phyloP scores from a whole-genome alignment of 2,113 vertebrate species.

The Lontra canadensis region DNA sequence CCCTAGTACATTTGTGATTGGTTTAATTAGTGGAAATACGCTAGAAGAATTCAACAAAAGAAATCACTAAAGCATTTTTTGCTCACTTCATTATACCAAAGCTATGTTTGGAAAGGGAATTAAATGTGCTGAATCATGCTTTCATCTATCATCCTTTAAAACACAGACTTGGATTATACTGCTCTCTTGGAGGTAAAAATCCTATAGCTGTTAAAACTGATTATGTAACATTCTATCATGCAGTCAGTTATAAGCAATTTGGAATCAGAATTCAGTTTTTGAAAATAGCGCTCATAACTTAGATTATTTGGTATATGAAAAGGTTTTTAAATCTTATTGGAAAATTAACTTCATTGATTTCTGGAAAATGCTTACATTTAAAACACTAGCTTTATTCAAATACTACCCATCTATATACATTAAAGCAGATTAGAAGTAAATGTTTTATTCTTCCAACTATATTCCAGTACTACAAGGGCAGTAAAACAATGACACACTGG shows the following conservation, averaged over 20 bases:
- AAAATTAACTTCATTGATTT: constrained; percentile 57
- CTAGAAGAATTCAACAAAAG: not conserved
- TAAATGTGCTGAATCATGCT: not conserved
- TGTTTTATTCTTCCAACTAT: constrained; percentile 97
- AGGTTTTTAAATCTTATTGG: not conserved
- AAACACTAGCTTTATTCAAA: constrained; percentile 83
- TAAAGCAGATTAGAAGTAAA: constrained; percentile 90
- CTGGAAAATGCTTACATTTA: constrained; percentile 78
- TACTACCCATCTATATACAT: constrained; percentile 83
- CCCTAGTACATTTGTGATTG: not conserved
- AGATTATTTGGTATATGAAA: not conserved
- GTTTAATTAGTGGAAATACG: not conserved
- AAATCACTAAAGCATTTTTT: constrained; percentile 12
- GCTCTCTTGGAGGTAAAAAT: not conserved
- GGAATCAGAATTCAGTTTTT: constrained; percentile 45
- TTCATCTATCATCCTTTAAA: not conserved
- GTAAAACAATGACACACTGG: constrained; percentile 91
- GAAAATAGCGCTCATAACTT: constrained; percentile 8
- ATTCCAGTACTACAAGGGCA: constrained; percentile 94
- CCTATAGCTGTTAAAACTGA: constrained; percentile 6
- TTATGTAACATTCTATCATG: not conserved
- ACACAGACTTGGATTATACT: not conserved
- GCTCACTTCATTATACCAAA: not conserved
- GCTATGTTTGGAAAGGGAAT: not conserved
- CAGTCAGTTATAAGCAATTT: not conserved